Conservation (phyloP, 2,888 invertebrate species). For the Temnothorax ravouxi region DNA sequence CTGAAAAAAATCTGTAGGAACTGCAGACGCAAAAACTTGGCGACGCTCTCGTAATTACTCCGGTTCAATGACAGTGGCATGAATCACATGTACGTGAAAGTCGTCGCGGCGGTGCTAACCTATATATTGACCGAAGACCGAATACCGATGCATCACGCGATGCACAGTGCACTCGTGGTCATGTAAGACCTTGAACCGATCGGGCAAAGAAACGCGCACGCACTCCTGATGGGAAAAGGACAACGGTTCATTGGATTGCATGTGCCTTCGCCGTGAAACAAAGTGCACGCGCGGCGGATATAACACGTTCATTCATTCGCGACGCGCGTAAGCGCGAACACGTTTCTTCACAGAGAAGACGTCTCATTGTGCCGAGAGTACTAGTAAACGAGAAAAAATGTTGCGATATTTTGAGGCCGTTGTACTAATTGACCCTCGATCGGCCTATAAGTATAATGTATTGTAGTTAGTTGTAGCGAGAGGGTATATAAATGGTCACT, state of each 20-base stretch:
- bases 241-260: slow-evolving; percentile 66
- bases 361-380: background rate
- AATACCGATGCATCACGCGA: slow-evolving; percentile 70
- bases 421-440: background rate
- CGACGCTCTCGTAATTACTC: slow-evolving; percentile 2
- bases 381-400: background rate
- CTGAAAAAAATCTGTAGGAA: background rate
- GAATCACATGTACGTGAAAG: slow-evolving; percentile 55
- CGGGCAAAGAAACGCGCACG: slow-evolving; percentile 55
- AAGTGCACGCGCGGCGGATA: slow-evolving; percentile 12
- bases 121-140: slow-evolving; percentile 73
- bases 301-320: slow-evolving; percentile 38
- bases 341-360: background rate
- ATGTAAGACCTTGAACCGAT: slow-evolving; percentile 59
- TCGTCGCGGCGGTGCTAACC: slow-evolving; percentile 70
- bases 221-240: slow-evolving; percentile 62
- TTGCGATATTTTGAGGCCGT: background rate
- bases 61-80: slow-evolving; percentile 29
- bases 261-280: slow-evolving; percentile 58
- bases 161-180: slow-evolving; percentile 49
- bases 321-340: background rate
- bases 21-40: background rate
- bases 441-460: background rate
- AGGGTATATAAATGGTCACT: background rate
- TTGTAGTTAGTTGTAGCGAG: background rate